Evolutionary conservation across 1,140 invertebrate genomes (phyloP).

Genomic region (Leptinotarsa texana): DNA sequence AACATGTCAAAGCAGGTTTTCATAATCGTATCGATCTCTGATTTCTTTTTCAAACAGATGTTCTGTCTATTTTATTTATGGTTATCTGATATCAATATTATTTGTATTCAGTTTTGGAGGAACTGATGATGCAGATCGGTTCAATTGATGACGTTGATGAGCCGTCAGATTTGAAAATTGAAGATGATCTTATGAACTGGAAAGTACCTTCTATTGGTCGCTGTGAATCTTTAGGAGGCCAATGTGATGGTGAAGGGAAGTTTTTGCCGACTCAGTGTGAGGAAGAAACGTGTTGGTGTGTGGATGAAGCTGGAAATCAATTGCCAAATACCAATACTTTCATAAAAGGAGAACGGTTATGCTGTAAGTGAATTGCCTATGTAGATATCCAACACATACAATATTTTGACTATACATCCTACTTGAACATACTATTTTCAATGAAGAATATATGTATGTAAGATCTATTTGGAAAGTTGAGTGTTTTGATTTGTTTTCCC

Average conservation of each 20-base stretch:
- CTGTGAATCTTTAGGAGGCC: conserved; percentile 65
- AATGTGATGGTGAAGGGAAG: conserved; percentile 68
- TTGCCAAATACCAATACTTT: conserved; percentile 67
- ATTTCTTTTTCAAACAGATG: too few species aligned
- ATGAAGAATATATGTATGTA: too few species aligned
- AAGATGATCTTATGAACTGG: conserved; percentile 43
- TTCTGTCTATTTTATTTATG: not conserved
- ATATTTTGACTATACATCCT: too few species aligned
- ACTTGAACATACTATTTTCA: too few species aligned
- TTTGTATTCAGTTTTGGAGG: conserved; percentile 63
- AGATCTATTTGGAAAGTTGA: too few species aligned
- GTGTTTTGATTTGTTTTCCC: too few species aligned
- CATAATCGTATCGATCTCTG: too few species aligned
- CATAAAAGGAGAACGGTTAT: conserved; percentile 63
- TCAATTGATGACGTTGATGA: conserved; percentile 51
- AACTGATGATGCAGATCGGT: conserved; percentile 67
- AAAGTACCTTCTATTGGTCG: conserved; percentile 59
- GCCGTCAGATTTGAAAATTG: conserved; percentile 37
- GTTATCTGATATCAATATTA: not conserved
- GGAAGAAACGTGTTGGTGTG: conserved; percentile 79
- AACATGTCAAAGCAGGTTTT: too few species aligned
- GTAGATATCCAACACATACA: too few species aligned
- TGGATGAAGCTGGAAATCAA: conserved; percentile 82
- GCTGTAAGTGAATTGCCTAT: conserved; percentile 58
- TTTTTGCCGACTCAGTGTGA: conserved; percentile 78